phyloP scores from a whole-genome alignment of 1,140 invertebrate genomes.

The Nasonia giraulti region DNA sequence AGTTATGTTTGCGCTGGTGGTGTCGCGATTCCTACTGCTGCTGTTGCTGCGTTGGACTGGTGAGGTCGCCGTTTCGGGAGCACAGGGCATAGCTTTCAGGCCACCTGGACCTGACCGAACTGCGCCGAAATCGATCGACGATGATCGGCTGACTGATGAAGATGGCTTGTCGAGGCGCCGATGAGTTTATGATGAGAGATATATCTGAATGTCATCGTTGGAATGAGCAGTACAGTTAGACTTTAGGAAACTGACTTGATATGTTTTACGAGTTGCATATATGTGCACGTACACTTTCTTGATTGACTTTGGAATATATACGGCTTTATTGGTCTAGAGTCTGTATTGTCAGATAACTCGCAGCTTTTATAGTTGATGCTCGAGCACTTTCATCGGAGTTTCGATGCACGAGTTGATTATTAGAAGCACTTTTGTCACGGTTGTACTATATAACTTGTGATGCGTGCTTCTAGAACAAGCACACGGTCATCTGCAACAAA shows the following conservation, averaged over 20 bases:
- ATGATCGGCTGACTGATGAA: background rate
- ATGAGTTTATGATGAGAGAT: background rate
- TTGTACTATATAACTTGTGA: background rate
- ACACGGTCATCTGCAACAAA: conserved; percentile 33
- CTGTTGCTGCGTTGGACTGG: background rate
- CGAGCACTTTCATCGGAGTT: conserved; percentile 15
- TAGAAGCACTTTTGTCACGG: conserved; percentile 13
- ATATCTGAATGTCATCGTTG: conserved; percentile 24
- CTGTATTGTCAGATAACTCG: background rate
- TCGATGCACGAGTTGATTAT: conserved; percentile 2
- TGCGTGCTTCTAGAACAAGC: background rate
- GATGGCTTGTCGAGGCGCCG: background rate
- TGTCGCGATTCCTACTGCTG: background rate
- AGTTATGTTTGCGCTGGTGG: background rate
- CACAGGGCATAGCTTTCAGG: conserved; percentile 47
- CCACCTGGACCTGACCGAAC: background rate
- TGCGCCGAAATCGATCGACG: background rate
- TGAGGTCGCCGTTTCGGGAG: conserved; percentile 8
- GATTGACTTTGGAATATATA: background rate
- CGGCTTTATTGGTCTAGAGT: background rate
- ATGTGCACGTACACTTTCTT: background rate
- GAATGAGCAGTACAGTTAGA: conserved; percentile 5
- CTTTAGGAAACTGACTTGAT: background rate
- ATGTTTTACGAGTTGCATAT: background rate
- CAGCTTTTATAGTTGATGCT: background rate